Base-by-base conservation (phyloP, 2,113 vertebrate genomes). In the Thryonomys swinderianus region DNA sequence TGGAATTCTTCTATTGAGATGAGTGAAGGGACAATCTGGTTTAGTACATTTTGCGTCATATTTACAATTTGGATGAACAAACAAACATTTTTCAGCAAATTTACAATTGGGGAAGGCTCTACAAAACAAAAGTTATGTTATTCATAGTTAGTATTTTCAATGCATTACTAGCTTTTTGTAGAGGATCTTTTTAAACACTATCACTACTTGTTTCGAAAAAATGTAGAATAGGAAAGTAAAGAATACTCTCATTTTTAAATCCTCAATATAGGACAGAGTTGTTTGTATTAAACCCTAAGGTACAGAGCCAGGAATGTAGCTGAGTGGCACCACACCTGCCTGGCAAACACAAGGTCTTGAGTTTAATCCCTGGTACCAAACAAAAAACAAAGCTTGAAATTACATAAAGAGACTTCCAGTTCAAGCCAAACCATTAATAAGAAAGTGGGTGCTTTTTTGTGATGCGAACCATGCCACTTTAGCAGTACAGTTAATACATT, bases 21-120 rank as follows among this genome's bases (percentile, higher is more conserved):
- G 99, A 80, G 99, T 99, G 98, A 99, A 99, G 21, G 99, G 99
- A 97, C 99, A 99, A 93, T 99, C 99, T 42, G 98, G 97, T 94
- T 99, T 99, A 87, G 98, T 98, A 84, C 99, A 99, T 88, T 99
- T 99, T 0, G 99, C 99, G 66, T 99, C 99, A 0, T 99, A 99
- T 98, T 99, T 99, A 98, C 99, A 99, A 96, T 99, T 99, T 11
- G 99, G 99, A 96, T 99, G 99, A 96, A 99, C 99, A 97, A 99
- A 99, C 92, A 99, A 98, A 97, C 99, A 99, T 97, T 99, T 99
- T 85, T 99, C 99, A 90, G 99, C 99, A 98, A 99, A 99, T 95
- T 98, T 99, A 98, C 99, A 99, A 94, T 98, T 99, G 61, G 99
- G 99, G 97, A 99, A 99, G 67, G 98, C 99, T 98, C 99, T 99